A percentile compares a stretch with the other conserved stretches of the same genome.
These are phyloP conservation scores for Actinia tenebrosa DNA, from an alignment of 64 coral and sea anemone species.

Conservation along the genomic window DNA sequence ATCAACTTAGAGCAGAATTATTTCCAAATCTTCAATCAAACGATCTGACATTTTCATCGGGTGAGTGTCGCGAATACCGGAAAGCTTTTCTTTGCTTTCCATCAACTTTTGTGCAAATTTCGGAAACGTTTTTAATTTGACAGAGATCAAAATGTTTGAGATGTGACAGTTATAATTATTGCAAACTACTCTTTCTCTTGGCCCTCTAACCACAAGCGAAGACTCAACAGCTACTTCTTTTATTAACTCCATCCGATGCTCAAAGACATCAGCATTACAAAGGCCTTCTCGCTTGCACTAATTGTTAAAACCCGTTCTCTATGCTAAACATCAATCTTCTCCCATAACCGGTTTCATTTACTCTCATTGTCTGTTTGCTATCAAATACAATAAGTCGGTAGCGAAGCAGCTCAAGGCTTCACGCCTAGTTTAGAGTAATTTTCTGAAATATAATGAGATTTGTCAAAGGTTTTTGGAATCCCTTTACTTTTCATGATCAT, in stretches of 20 bases:
- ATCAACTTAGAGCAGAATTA: neutral
- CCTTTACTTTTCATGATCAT: neutral
- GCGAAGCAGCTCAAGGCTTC: no score
- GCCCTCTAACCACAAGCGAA: neutral
- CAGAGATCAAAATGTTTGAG: neutral
- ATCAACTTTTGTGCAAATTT: conserved; percentile 6
- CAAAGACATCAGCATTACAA: neutral
- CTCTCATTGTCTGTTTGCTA: neutral
- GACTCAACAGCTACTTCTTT: neutral
- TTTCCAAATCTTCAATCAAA: neutral
- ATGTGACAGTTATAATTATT: neutral
- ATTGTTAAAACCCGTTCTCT: neutral
- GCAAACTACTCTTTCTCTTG: neutral
- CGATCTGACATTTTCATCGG: conserved; percentile 2
- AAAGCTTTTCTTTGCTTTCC: conserved; percentile 5
- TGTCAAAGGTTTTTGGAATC: neutral
- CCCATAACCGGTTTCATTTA: neutral
- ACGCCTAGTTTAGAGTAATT: neutral
- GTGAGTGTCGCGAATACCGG: neutral
- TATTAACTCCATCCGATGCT: neutral
- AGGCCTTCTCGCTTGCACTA: neutral
- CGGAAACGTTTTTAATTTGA: neutral
- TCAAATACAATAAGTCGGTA: neutral
- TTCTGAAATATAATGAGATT: neutral
- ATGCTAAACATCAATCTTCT: neutral